Conservation (phyloP, 2,113 vertebrate genomes). For the Carassius auratus region DNA sequence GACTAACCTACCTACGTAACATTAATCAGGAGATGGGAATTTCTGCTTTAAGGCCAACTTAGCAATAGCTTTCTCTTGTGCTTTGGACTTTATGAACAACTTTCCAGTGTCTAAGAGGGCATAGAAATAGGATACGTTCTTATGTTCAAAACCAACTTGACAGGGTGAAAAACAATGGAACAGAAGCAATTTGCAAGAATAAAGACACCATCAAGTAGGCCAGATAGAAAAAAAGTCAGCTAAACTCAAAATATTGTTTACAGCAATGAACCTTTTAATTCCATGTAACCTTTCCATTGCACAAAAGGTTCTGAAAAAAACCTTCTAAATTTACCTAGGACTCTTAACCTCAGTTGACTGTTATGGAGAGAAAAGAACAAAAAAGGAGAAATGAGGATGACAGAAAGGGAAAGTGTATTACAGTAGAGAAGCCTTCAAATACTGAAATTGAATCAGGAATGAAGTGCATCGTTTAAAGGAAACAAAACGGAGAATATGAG, state of each 20-base stretch:
- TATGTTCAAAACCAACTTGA: too few species aligned
- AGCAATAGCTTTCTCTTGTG: neutral
- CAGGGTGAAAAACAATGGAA: too few species aligned
- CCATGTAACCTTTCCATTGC: too few species aligned
- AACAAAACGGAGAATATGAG: neutral
- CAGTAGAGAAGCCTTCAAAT: too few species aligned
- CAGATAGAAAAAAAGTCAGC: too few species aligned
- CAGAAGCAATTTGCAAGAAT: too few species aligned
- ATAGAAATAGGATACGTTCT: neutral
- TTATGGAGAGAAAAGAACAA: neutral
- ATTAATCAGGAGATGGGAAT: slow-evolving; percentile 4
- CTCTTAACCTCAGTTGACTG: neutral
- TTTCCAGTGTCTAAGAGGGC: neutral
- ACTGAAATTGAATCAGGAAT: neutral
- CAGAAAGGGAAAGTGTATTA: neutral
- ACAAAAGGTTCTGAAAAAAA: too few species aligned
- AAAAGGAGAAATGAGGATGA: neutral
- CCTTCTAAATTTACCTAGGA: neutral
- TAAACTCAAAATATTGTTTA: too few species aligned
- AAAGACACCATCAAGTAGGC: too few species aligned
- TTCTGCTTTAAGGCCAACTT: neutral
- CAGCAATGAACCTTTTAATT: too few species aligned
- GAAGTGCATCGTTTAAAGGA: neutral
- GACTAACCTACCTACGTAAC: neutral
- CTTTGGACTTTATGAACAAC: neutral